These are phyloP conservation scores for Terrapene triunguis DNA, from an alignment of 2,113 vertebrate species.

Conservation along the genomic window DNA sequence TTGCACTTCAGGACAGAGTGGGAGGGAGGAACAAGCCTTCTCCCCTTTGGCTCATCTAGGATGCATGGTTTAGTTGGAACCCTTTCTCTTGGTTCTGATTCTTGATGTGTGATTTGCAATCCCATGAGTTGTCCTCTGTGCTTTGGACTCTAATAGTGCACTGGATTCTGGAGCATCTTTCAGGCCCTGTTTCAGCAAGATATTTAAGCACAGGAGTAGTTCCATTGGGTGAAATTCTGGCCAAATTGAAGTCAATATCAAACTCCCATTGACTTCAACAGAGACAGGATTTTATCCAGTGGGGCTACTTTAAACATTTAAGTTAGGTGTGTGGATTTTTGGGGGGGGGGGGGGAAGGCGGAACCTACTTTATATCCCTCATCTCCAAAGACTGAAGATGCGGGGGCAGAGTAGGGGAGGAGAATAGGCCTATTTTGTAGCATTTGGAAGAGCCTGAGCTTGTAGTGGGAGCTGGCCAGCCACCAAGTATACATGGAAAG, in stretches of 20 bases:
- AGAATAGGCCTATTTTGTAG: background rate
- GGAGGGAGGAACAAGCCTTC: background rate
- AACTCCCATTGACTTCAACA: background rate
- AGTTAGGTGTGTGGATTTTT: background rate
- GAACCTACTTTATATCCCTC: background rate
- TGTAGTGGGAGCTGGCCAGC: background rate
- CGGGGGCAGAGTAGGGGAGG: background rate
- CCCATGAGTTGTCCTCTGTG: background rate
- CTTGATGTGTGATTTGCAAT: background rate
- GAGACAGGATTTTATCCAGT: background rate
- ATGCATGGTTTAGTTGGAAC: background rate
- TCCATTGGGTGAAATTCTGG: background rate
- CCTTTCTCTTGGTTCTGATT: background rate
- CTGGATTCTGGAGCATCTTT: background rate
- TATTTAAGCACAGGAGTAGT: background rate
- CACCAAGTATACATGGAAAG: background rate
- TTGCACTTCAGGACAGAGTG: too few species aligned
- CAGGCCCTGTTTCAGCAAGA: background rate
- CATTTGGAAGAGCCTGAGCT: background rate
- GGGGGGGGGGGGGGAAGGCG: fast-evolving
- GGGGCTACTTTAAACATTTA: background rate
- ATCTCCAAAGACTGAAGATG: background rate
- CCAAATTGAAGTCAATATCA: background rate
- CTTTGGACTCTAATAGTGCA: background rate
- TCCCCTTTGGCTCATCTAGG: background rate